Base-by-base conservation (phyloP, 2,888 invertebrate genomes). In the Orgyia antiqua region DNA sequence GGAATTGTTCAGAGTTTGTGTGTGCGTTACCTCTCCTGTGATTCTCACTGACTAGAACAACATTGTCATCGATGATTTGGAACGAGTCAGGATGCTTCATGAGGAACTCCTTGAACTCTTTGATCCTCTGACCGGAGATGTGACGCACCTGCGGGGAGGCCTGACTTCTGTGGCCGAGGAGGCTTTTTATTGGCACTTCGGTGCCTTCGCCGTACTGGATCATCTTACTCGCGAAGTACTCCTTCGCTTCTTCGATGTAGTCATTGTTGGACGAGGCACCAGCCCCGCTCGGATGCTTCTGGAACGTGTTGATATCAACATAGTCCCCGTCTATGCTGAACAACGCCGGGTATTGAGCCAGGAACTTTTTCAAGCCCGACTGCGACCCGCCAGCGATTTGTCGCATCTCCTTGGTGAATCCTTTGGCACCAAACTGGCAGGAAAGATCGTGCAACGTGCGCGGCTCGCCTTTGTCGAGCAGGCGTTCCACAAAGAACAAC, bases 361-460 rank as follows among this genome's bases (percentile, higher is more conserved):
- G 90, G 87, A 99, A 99, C 83, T 98, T 98, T 80, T 96, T 97
- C 39, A 99, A 89, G 34, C 99, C 96, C 58, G 95, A 95, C 83
- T 98, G 98, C 54, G 97, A 97, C 57, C 97, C 97, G 51, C 98
- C 95, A 60, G 94, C 95, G 55, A 95, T 95, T 80, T 96, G 96
- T 58, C 97, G 89, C 98, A 99, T 99, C 88, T 99, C 99, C 87
- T 97, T 96, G 12, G 99, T 98, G 84, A 99, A 99, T 54, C 97
- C 98, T 80, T 98, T 97, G 55, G 98, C 98, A 64, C 99, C 99
- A 86, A 99, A 99, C 86, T 99, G 98, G 82, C 99, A 99, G 73
- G 97, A 97, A 58, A 99, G 90, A 88, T 99, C 99, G 84, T 98
- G 98, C 64, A 99, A 90, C 51, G 97, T 97, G 74, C 98, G 91